phyloP scores from a whole-genome alignment of 1,140 invertebrate genomes.

The Temnothorax curvispinosus region DNA sequence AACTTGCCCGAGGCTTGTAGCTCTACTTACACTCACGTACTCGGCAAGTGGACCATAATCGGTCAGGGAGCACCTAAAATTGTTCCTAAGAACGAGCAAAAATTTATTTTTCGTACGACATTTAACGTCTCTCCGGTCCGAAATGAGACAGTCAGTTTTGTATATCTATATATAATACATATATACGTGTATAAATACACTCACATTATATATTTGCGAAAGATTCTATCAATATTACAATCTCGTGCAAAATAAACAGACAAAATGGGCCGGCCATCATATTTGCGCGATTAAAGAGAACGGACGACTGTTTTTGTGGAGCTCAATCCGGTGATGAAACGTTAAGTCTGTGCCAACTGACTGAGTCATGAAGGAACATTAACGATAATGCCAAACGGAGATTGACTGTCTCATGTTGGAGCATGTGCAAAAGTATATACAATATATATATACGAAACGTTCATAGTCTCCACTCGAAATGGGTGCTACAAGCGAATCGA shows the following conservation, averaged over 20 bases:
- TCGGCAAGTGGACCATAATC: constrained; percentile 29
- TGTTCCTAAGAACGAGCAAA: constrained; percentile 1
- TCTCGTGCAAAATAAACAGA: not conserved
- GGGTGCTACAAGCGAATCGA: constrained; percentile 33
- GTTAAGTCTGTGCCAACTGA: constrained; percentile 32
- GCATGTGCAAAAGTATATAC: constrained; percentile 3
- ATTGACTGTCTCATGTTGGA: constrained; percentile 54
- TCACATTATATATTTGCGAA: not conserved
- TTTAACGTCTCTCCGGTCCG: constrained; percentile 32
- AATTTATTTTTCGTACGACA: constrained; percentile 39
- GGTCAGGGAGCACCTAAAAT: not conserved
- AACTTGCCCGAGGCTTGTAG: constrained; percentile 29
- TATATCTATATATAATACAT: constrained; percentile 5
- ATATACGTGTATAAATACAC: not conserved
- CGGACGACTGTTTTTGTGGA: not conserved
- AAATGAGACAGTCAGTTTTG: constrained; percentile 49
- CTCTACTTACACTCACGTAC: constrained; percentile 13
- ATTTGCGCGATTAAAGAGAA: not conserved
- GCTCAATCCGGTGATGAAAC: not conserved
- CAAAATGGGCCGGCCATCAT: not conserved
- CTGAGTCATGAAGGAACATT: not conserved
- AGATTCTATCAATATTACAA: not conserved
- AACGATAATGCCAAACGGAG: constrained; percentile 37
- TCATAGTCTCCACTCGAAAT: constrained; percentile 18
- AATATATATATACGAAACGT: constrained; percentile 9